Evolutionary conservation across 2,888 invertebrate species (phyloP).

Genomic region (Ornithoptera alexandrae): DNA sequence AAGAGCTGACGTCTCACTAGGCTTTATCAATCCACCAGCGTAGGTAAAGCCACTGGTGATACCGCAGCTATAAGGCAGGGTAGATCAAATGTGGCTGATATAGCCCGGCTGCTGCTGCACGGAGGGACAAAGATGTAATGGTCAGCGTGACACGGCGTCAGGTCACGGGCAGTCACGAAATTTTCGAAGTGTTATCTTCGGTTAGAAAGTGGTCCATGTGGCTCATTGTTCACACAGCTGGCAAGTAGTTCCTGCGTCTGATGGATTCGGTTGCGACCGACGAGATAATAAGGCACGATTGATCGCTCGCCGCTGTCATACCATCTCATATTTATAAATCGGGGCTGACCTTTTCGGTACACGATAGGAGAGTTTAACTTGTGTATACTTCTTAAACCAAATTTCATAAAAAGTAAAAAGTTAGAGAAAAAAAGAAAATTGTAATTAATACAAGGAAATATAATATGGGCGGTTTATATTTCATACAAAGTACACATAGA

Average conservation of each 20-base stretch:
- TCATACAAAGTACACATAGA: no score
- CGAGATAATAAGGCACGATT: conserved; percentile 57
- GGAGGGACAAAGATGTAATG: conserved; percentile 33
- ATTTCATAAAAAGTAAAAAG: neutral
- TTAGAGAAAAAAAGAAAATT: neutral
- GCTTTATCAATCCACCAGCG: conserved; percentile 34
- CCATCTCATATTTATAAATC: conserved; percentile 42
- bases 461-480: no score
- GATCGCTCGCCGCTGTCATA: conserved; percentile 56
- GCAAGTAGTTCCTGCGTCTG: conserved; percentile 54
- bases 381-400: no score
- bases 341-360: conserved; percentile 37
- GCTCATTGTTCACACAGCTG: conserved; percentile 66
- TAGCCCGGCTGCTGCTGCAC: conserved; percentile 31
- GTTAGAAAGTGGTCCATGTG: conserved; percentile 66
- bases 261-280: conserved; percentile 53
- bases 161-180: conserved; percentile 61
- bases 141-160: conserved; percentile 32
- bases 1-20: conserved; percentile 44
- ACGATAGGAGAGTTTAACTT: neutral
- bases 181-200: conserved; percentile 41
- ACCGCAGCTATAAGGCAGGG: conserved; percentile 27
- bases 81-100: conserved; percentile 36
- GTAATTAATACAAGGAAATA: neutral
- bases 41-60: conserved; percentile 35